Evolutionary conservation across 2,888 invertebrate genomes (phyloP), one percentile per base, ranked within the genome.

Genomic region (Junonia oenone): DNA sequence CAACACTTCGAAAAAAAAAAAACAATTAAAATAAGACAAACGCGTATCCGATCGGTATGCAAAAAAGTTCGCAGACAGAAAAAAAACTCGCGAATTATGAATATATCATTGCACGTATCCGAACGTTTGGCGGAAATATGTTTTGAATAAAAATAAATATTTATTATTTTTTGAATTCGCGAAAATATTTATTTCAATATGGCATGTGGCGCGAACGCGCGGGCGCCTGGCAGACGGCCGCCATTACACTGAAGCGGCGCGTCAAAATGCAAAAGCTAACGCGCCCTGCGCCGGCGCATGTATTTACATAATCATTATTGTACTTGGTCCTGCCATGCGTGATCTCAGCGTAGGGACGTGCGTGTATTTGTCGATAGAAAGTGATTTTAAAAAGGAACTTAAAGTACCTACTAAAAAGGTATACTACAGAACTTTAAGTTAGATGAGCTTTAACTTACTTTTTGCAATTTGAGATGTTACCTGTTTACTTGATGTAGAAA

Each of bases 221-320:
- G 81, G 73, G 73, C 78, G 83, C 72, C 72, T 66, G 71, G 59
- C 73, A 63, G 73, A 68, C 79, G 74, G 75, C 68, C 83, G 87
- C 86, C 88, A 87, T 88, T 78, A 79, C 81, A 88, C 88, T 89
- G 84, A 68, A 65, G n/a, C n/a, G 31, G n/a, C 68, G 68, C 64
- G 67, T 64, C 68, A 56, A 70, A 64, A 71, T 71, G 71, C 72
- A 71, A 68, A 69, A 69, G 67, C 69, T 63, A 63, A 58, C 64
- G 62, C 65, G 67, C 65, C 59, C 69, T 69, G 81, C 82, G 78
- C 72, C 63, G 61, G 77, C 81, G 79, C 78, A 78, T 73, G 69
- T 72, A 70, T 75, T 81, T 83, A 81, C 83, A 83, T 82, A 81
- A 78, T 76, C 74, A 79, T 78, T 78, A 76, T 78, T 78, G 78